A percentile compares a stretch with the other conserved stretches of the same genome.
Evolutionary conservation across 2,888 invertebrate genomes (phyloP).

Genomic region (Chloroclystis v-ata): DNA sequence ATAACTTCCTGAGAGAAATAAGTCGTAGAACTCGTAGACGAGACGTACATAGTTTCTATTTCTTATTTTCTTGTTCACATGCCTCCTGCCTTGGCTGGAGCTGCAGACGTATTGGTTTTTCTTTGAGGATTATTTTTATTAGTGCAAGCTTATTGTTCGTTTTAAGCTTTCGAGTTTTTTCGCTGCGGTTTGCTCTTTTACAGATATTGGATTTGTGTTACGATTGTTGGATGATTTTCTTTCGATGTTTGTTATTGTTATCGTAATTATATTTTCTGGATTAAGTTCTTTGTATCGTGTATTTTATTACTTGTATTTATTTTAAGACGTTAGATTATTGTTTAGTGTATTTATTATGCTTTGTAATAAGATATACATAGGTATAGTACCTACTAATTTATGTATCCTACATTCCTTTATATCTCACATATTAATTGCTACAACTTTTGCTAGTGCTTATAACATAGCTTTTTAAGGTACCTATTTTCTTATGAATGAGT

Average conservation of each 20-base stretch:
- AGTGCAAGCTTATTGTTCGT: slow-evolving; percentile 38
- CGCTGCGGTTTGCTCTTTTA: slow-evolving; percentile 20
- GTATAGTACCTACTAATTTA: too few relatives aligned
- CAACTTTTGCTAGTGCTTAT: too few relatives aligned
- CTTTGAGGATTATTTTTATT: slow-evolving; percentile 52
- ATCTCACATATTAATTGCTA: too few relatives aligned
- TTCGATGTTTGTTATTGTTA: not conserved
- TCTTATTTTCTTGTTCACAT: slow-evolving; percentile 59
- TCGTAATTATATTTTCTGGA: not conserved
- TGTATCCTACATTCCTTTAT: too few relatives aligned
- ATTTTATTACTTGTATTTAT: not conserved
- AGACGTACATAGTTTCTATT: slow-evolving; percentile 45
- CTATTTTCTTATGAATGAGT: too few relatives aligned
- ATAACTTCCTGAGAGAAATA: slow-evolving; percentile 68
- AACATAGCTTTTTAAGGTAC: too few relatives aligned
- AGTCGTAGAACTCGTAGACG: slow-evolving; percentile 59
- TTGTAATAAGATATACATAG: too few relatives aligned
- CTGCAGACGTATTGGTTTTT: slow-evolving; percentile 51
- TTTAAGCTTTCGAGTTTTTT: slow-evolving; percentile 25
- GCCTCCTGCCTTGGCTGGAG: slow-evolving; percentile 37
- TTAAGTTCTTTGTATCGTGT: not conserved
- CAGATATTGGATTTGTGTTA: slow-evolving; percentile 12
- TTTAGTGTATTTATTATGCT: too few relatives aligned
- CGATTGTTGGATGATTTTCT: slow-evolving; percentile 4
- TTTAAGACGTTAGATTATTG: too few relatives aligned